Evolutionary conservation across 2,113 vertebrate genomes (phyloP).

Genomic region (Marmota flaviventris): DNA sequence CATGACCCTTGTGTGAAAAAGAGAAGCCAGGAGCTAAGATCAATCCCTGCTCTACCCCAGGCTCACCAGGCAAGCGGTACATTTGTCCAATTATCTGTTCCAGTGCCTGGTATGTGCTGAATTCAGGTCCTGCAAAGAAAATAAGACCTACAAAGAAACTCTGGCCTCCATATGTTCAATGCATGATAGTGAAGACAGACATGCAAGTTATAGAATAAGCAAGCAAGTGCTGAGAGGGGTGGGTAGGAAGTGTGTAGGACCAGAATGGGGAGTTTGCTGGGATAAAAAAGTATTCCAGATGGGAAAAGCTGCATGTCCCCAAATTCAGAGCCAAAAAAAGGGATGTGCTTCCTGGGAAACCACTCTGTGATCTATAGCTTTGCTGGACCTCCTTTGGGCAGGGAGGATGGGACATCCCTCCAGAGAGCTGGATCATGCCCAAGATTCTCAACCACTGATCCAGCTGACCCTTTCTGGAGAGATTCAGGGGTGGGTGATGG

Average conservation of each 20-base stretch:
- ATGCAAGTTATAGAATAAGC: background rate
- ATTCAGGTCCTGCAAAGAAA: background rate
- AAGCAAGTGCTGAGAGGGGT: background rate
- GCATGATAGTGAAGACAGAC: background rate
- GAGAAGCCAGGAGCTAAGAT: background rate
- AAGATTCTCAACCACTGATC: background rate
- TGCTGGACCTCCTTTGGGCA: background rate
- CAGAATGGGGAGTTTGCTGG: background rate
- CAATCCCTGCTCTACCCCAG: background rate
- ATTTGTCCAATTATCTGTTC: too few relatives aligned
- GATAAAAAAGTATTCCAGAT: background rate
- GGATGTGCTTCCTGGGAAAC: background rate
- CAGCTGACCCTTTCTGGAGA: background rate
- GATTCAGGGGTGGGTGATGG: background rate
- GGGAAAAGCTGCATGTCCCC: background rate
- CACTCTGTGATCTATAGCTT: background rate
- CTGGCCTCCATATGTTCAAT: background rate
- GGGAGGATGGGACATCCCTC: background rate
- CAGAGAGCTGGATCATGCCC: background rate
- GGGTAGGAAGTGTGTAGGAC: background rate
- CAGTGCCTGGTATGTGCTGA: background rate
- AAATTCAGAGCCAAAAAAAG: background rate
- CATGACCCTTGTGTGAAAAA: background rate
- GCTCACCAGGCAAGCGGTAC: background rate
- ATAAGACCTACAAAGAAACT: background rate